Percentiles rank a stretch among this genome's conserved stretches.
Conservation (phyloP, 2,888 invertebrate species). For the Magallana nippona region DNA sequence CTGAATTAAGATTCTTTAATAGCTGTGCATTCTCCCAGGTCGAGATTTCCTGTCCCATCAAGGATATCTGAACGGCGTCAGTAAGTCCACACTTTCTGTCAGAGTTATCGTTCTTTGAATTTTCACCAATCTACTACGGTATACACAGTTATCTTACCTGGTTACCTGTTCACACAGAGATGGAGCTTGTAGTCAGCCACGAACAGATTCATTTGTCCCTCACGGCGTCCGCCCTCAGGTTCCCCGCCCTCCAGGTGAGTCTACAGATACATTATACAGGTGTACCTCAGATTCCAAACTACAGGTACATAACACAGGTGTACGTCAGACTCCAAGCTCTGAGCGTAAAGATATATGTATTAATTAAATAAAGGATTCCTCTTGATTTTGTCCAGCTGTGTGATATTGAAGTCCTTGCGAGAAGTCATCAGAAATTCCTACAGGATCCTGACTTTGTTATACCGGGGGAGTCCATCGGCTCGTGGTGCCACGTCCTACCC, state of each 20-base stretch:
- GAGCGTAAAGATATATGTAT: not conserved
- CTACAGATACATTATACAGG: not conserved
- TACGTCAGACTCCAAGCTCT: not conserved
- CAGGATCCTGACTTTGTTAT: slow-evolving; percentile 49
- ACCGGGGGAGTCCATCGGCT: slow-evolving; percentile 53
- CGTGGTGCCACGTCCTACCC: slow-evolving; percentile 75
- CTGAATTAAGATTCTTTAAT: not conserved
- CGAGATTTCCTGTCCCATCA: slow-evolving; percentile 67
- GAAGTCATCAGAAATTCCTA: slow-evolving; percentile 51
- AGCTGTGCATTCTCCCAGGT: slow-evolving; percentile 55
- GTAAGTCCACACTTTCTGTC: slow-evolving; percentile 60
- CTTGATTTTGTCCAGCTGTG: slow-evolving; percentile 47
- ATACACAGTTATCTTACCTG: not conserved
- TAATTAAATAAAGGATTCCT: not conserved
- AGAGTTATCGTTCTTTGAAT: not conserved
- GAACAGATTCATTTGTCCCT: slow-evolving; percentile 64
- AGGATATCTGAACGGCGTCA: slow-evolving; percentile 69
- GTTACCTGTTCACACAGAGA: slow-evolving; percentile 52
- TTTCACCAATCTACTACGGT: not conserved
- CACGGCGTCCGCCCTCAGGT: slow-evolving; percentile 60
- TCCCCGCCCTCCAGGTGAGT: slow-evolving; percentile 63
- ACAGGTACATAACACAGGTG: too few relatives aligned
- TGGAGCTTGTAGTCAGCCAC: slow-evolving; percentile 61
- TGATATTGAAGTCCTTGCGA: slow-evolving; percentile 57
- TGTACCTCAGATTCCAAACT: too few relatives aligned